Evolutionary conservation across 1,140 invertebrate species (phyloP).

Genomic region (Zaprionus ornatus): DNA sequence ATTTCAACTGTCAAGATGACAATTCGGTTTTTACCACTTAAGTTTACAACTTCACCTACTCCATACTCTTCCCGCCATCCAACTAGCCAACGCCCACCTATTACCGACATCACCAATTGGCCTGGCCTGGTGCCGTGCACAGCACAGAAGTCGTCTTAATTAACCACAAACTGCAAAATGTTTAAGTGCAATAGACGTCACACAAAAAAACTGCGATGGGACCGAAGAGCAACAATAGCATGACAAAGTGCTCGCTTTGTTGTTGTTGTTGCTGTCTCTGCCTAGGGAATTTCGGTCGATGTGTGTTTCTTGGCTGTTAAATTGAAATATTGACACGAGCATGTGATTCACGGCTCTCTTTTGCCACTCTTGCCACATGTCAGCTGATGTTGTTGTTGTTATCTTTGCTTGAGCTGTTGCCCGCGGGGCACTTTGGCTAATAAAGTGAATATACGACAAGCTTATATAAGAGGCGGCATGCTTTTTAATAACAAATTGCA

Average conservation of each 20-base stretch:
- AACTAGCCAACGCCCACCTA: conserved; percentile 42
- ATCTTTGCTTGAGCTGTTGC: conserved; percentile 9
- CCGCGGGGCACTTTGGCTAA: conserved; percentile 61
- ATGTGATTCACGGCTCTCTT: conserved; percentile 43
- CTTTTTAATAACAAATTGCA: conserved; percentile 67
- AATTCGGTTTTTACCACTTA: conserved; percentile 45
- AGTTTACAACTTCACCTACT: conserved; percentile 17
- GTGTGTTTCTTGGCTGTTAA: conserved; percentile 66
- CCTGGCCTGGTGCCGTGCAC: conserved; percentile 4
- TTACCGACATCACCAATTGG: conserved; percentile 37
- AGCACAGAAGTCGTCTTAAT: conserved; percentile 75
- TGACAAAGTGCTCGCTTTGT: conserved; percentile 66
- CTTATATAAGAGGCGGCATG: conserved; percentile 66
- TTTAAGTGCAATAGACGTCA: conserved; percentile 73
- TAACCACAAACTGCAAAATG: conserved; percentile 65
- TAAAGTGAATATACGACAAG: conserved; percentile 59
- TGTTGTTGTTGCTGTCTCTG: conserved; percentile 26
- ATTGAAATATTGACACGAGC: conserved; percentile 79
- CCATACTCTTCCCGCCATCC: conserved; percentile 19
- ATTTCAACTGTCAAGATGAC: conserved; percentile 9
- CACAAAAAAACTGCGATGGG: conserved; percentile 12
- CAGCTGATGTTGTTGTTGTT: conserved; percentile 21
- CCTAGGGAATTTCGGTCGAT: conserved; percentile 5
- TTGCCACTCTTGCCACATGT: conserved; percentile 22
- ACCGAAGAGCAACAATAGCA: conserved; percentile 22